Conservation (phyloP, 2,113 vertebrate genomes). For the Aptenodytes patagonicus region DNA sequence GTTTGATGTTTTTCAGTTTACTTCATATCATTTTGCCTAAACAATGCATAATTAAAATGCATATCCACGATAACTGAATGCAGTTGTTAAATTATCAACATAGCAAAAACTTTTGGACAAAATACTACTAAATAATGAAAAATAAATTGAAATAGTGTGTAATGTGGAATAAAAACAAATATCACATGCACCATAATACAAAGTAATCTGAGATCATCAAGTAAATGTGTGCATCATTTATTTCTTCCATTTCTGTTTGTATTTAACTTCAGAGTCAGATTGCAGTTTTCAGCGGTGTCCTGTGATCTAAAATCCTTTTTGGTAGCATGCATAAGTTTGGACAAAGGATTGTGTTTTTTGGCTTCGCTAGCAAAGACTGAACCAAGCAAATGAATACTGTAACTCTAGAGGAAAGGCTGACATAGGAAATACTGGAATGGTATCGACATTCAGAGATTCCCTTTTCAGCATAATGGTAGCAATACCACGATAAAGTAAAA, state of each 20-base stretch:
- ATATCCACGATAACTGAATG: conserved; percentile 6
- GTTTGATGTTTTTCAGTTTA: conserved; percentile 9
- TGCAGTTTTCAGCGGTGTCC: conserved; percentile 40
- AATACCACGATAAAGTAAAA: neutral
- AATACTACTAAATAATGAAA: conserved; percentile 59
- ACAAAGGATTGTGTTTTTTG: conserved; percentile 50
- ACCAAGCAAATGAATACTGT: neutral
- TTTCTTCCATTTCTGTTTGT: conserved; percentile 51
- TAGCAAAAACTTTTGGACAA: conserved; percentile 41
- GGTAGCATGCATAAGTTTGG: conserved; percentile 1
- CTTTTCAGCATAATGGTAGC: neutral
- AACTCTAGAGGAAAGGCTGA: neutral
- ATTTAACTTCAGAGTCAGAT: conserved; percentile 53
- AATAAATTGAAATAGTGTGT: conserved; percentile 64
- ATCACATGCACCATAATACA: neutral
- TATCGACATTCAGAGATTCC: neutral
- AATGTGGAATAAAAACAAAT: conserved; percentile 29
- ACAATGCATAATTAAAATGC: conserved; percentile 25
- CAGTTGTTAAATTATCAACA: conserved; percentile 39
- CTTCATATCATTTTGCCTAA: neutral
- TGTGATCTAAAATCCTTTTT: conserved; percentile 52
- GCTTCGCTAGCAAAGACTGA: conserved; percentile 18
- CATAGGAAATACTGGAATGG: neutral
- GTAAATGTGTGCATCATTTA: conserved; percentile 36
- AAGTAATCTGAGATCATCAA: conserved; percentile 26